A percentile compares a stretch with the other conserved stretches of the same genome.
phyloP scores from a whole-genome alignment of 2,113 vertebrate species.

The Baryphthengus martii region DNA sequence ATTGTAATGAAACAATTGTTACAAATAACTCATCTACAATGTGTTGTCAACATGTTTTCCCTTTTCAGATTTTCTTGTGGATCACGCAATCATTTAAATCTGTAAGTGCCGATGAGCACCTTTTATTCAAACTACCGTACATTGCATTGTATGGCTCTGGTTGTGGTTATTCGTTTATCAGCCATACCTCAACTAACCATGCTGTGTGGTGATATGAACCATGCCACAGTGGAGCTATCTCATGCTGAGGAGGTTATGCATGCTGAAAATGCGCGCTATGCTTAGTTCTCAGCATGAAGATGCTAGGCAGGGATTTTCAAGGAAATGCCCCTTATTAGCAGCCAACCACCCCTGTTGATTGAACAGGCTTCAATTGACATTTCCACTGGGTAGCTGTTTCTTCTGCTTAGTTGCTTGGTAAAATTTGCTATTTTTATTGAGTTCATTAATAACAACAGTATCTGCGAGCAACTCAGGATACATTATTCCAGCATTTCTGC shows the following conservation, averaged over 20 bases:
- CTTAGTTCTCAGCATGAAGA: not conserved
- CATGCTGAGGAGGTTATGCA: not conserved
- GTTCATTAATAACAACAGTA: not conserved
- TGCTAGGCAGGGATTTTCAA: not conserved
- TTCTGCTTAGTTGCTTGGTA: not conserved
- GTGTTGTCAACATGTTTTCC: not conserved
- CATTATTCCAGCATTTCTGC: not conserved
- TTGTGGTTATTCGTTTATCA: not conserved
- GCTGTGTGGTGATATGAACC: not conserved
- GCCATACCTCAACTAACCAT: not conserved
- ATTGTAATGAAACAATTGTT: conserved; percentile 3
- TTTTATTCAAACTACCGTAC: not conserved
- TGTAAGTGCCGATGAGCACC: not conserved
- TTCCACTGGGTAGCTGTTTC: not conserved
- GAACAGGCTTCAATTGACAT: not conserved
- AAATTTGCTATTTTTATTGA: not conserved
- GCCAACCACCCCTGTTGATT: not conserved
- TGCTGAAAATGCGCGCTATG: not conserved
- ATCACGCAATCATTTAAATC: not conserved
- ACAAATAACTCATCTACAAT: not conserved
- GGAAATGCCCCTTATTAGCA: not conserved
- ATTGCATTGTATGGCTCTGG: not conserved
- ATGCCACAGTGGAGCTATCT: not conserved
- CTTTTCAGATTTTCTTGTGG: not conserved
- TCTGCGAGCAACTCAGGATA: not conserved